Conservation (phyloP, 2,113 vertebrate genomes). For the Rhinopithecus roxellana region DNA sequence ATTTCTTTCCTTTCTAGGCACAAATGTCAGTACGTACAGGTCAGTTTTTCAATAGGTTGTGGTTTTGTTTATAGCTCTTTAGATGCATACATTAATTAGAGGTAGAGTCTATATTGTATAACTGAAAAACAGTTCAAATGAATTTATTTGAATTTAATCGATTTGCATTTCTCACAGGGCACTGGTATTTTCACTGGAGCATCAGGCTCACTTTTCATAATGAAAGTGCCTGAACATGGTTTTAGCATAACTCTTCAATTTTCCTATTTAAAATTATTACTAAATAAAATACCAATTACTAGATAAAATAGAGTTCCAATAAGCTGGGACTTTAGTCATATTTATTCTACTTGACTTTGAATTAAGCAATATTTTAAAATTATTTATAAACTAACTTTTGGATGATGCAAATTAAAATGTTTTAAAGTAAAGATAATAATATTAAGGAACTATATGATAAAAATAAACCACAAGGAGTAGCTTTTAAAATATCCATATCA, state of each 20-base stretch:
- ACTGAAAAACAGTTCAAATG: not conserved
- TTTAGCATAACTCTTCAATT: not conserved
- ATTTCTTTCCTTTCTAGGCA: not conserved
- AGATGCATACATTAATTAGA: not conserved
- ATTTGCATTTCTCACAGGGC: not conserved
- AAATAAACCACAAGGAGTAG: slow-evolving; percentile 51
- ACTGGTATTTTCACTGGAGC: slow-evolving; percentile 6
- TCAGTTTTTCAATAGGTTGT: not conserved
- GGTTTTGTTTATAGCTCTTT: not conserved
- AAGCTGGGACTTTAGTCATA: not conserved
- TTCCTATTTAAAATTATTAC: not conserved
- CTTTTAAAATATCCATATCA: slow-evolving; percentile 56
- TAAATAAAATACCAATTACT: not conserved
- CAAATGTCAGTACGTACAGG: not conserved
- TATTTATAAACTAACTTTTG: slow-evolving; percentile 64
- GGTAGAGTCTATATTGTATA: not conserved
- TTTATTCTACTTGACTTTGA: slow-evolving; percentile 60
- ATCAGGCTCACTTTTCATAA: not conserved
- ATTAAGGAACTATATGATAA: slow-evolving; percentile 48
- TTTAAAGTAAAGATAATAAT: slow-evolving; percentile 52
- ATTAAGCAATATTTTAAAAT: slow-evolving; percentile 43
- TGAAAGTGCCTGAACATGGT: not conserved
- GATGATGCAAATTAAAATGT: slow-evolving; percentile 60
- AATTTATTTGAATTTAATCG: not conserved
- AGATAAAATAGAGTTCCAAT: not conserved